These are phyloP conservation scores for Oreocharis arfaki DNA, from an alignment of 2,113 vertebrate species.

Conservation along the genomic window DNA sequence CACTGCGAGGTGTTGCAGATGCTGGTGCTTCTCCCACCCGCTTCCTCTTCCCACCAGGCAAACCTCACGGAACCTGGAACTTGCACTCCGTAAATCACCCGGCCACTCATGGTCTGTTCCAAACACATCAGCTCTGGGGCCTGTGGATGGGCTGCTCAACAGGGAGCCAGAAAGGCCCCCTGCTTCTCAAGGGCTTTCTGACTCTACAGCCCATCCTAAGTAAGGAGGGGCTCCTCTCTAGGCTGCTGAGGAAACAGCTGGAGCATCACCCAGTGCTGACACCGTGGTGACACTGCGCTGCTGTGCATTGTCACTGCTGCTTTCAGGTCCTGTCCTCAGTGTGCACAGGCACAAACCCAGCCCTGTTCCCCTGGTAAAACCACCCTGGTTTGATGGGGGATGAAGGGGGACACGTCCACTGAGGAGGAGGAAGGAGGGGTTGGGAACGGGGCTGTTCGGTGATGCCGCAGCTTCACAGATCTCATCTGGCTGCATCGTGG, in stretches of 20 bases:
- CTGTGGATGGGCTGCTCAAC: not conserved
- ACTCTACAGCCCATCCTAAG: not conserved
- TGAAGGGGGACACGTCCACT: fast-evolving
- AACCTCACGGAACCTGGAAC: not conserved
- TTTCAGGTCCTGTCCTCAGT: not conserved
- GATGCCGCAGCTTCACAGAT: fast-evolving
- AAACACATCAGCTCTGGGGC: not conserved
- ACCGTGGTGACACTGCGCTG: fast-evolving
- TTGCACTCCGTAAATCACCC: slow-evolving; percentile 9
- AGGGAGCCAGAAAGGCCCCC: not conserved
- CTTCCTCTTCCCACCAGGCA: slow-evolving; percentile 26
- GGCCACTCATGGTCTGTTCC: not conserved
- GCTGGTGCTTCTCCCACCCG: not conserved
- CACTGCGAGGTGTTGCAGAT: not conserved
- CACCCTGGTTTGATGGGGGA: not conserved
- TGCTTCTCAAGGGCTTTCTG: not conserved
- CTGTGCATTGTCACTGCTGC: not conserved
- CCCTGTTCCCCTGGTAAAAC: not conserved
- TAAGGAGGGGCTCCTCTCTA: not conserved
- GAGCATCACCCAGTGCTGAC: not conserved
- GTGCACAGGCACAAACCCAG: not conserved
- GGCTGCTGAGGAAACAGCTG: fast-evolving
- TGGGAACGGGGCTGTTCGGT: fast-evolving
- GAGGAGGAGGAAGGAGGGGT: not conserved
- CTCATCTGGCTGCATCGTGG: not conserved